These are phyloP conservation scores for Noctua comes DNA, from an alignment of 2,888 invertebrate genomes.

Conservation along the genomic window DNA sequence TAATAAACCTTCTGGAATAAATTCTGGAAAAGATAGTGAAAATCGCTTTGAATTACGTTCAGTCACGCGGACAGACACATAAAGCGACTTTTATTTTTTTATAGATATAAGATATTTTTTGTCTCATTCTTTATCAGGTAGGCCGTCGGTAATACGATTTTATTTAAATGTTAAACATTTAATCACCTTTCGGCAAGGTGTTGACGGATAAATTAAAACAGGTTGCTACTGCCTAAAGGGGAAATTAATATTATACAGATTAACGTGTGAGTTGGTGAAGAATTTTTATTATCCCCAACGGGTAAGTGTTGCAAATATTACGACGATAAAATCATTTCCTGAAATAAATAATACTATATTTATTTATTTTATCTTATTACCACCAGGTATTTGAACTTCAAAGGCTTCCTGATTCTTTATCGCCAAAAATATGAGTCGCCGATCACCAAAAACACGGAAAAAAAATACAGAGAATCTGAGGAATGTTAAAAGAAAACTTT, in stretches of 20 bases:
- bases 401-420: conserved; percentile 25
- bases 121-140: neutral
- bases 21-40: neutral
- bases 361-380: conserved; percentile 20
- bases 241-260: conserved; percentile 15
- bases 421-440: neutral
- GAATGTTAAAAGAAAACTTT: neutral
- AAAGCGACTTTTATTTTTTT: too few relatives aligned
- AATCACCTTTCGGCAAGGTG: conserved; percentile 35
- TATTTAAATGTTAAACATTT: conserved; percentile 18
- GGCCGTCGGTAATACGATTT: neutral
- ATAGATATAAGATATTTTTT: conserved; percentile 6
- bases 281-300: conserved; percentile 47
- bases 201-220: conserved; percentile 28
- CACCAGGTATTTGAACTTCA: conserved; percentile 7
- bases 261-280: conserved; percentile 6
- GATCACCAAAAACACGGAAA: neutral
- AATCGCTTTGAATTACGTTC: neutral
- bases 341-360: conserved; percentile 13
- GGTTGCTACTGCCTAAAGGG: conserved; percentile 9
- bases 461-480: neutral
- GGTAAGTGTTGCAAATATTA: conserved; percentile 26
- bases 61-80: neutral
- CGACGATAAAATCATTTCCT: conserved; percentile 29
- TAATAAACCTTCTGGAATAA: neutral